Base-by-base conservation (phyloP, 1,140 invertebrate genomes). In the Drosophila insularis region DNA sequence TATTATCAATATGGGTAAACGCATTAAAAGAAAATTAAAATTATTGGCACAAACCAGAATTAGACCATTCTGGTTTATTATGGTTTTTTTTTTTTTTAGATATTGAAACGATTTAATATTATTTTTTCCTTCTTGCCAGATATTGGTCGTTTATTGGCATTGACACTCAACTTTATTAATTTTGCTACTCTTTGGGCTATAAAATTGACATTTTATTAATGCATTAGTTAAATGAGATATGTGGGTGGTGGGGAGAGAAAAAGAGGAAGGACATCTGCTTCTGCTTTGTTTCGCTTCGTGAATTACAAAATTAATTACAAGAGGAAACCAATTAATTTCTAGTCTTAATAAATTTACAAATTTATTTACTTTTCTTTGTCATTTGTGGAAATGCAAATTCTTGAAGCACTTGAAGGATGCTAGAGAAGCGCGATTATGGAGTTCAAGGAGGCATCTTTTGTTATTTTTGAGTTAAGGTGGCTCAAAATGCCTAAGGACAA, bases 331-430 rank as follows among this genome's bases (percentile, higher is more conserved):
- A 63, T 63, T 43, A 63, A 63, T 61, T 61, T 58, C 55, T 61
- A 61, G 19, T 61, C 19, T 61, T 61, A 61, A 61, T 61, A 61
- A 23, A 43, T 27, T 31, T 63, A 14, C 39, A 43, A 43, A 23
- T 65, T 53, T 56, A 13, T 54, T 63, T n/a, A 14, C 61, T 32
- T 73, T 86, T 78, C 68, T 54, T 54, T 78, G 74, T 78, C 71
- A 85, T 86, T 85, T 74, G 78, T 74, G 17, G 17, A 85, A 85
- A 85, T 85, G 81, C 71, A 85, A 86, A 86, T 86, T 86, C 74
- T 55, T 68, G 74, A 74, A 74, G 59, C 60, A 73, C 70, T 71
- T 76, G n/a, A 85, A 85, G 66, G 73, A 46, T 63, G 62, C 74
- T 71, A 74, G 50, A 85, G 68, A 63, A 78, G 74, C 78, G 81